Conservation (phyloP, 2,888 invertebrate genomes). For the Phyto melanocephala region DNA sequence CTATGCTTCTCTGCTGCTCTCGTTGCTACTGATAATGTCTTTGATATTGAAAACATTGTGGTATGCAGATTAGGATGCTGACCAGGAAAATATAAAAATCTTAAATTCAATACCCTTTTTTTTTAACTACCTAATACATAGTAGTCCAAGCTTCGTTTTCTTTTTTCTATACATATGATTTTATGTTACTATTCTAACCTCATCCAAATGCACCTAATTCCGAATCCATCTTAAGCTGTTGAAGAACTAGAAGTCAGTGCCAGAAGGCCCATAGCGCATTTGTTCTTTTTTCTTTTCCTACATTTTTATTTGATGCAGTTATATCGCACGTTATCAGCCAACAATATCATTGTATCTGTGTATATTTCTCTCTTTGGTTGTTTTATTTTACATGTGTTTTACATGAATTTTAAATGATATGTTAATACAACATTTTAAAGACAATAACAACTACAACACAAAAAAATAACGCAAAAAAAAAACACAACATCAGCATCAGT, state of each 20-base stretch:
- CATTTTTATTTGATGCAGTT: conserved; percentile 18
- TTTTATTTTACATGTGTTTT: conserved; percentile 73
- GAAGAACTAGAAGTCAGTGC: conserved; percentile 35
- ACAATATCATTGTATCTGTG: conserved; percentile 46
- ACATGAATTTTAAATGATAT: conserved; percentile 78
- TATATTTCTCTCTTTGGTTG: conserved; percentile 37
- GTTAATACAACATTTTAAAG: conserved; percentile 70
- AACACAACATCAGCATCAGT: conserved; percentile 49
- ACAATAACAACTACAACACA: conserved; percentile 52
- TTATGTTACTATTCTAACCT: conserved; percentile 25
- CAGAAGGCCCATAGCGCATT: conserved; percentile 17
- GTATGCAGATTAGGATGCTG: conserved; percentile 62
- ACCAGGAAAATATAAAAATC: conserved; percentile 26
- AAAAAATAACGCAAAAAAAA: conserved; percentile 1
- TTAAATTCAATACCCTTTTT: conserved; percentile 10
- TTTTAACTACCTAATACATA: background rate
- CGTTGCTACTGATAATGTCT: background rate
- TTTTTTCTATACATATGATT: conserved; percentile 30
- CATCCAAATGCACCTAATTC: conserved; percentile 55
- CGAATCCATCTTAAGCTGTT: conserved; percentile 39
- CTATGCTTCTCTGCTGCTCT: background rate
- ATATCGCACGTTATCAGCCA: conserved; percentile 61
- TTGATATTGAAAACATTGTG: conserved; percentile 46
- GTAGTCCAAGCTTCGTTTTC: conserved; percentile 1
- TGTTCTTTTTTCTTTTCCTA: conserved; percentile 4